phyloP scores from a whole-genome alignment of 2,888 invertebrate species.

The Serripes groenlandicus region DNA sequence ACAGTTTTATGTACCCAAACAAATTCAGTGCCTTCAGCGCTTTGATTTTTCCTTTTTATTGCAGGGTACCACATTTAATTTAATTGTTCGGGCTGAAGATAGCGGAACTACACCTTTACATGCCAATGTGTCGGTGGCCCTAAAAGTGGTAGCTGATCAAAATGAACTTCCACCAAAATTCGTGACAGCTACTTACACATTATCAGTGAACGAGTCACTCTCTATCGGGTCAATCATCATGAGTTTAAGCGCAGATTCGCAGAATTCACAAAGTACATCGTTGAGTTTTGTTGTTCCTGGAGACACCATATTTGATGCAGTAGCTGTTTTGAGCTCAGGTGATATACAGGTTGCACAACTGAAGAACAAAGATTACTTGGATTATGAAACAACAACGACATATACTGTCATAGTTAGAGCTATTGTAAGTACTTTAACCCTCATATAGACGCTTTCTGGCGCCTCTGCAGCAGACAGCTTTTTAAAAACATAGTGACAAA shows the following conservation, averaged over 20 bases:
- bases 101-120: constrained; percentile 96
- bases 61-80: constrained; percentile 25
- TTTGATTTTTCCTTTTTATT: too few relatives aligned
- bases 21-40: too few relatives aligned
- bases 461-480: too few relatives aligned
- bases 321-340: background rate
- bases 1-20: too few relatives aligned
- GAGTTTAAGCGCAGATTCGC: background rate
- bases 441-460: background rate
- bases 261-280: background rate
- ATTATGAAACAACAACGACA: constrained; percentile 53
- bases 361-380: constrained; percentile 23
- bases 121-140: constrained; percentile 98
- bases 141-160: constrained; percentile 90
- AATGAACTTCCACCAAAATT: constrained; percentile 58
- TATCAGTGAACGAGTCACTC: background rate
- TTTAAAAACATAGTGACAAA: too few relatives aligned
- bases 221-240: background rate
- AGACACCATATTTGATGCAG: background rate
- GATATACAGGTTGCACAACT: constrained; percentile 23
- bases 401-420: constrained; percentile 59
- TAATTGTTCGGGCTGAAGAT: constrained; percentile 99
- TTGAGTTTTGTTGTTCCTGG: background rate
- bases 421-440: constrained; percentile 45
- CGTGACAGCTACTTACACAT: constrained; percentile 83